Conservation (phyloP, 1,140 invertebrate genomes). For the Drosophila orosa region DNA sequence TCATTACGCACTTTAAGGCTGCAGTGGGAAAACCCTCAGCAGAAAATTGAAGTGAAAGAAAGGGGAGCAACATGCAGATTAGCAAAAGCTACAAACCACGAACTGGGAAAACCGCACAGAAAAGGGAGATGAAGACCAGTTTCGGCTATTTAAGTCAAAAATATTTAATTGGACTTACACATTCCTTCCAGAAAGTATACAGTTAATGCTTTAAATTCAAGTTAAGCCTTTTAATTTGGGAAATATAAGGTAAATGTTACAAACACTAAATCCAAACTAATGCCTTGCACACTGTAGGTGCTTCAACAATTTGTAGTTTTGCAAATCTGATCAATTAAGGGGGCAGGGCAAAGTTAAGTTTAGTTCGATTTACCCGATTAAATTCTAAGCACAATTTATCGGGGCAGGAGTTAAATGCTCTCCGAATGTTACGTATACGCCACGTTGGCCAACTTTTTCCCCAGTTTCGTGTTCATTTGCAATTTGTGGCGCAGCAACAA, state of each 20-base stretch:
- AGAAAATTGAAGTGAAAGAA: slow-evolving; percentile 15
- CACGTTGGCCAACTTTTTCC: slow-evolving; percentile 58
- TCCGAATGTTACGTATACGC: slow-evolving; percentile 60
- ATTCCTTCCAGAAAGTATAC: not conserved
- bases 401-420: slow-evolving; percentile 59
- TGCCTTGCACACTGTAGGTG: not conserved
- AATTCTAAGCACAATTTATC: slow-evolving; percentile 74
- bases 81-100: slow-evolving; percentile 4
- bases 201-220: not conserved
- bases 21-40: slow-evolving; percentile 1
- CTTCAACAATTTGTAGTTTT: slow-evolving; percentile 5
- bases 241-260: not conserved
- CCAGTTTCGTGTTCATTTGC: slow-evolving; percentile 78
- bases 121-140: not conserved
- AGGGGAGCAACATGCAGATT: slow-evolving; percentile 18
- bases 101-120: slow-evolving; percentile 13
- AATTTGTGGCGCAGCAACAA: slow-evolving; percentile 72
- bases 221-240: not conserved
- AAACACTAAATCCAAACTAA: not conserved
- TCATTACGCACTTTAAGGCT: slow-evolving; percentile 47
- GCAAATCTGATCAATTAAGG: slow-evolving; percentile 59
- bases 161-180: slow-evolving; percentile 1
- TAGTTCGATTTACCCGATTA: slow-evolving; percentile 70
- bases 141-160: slow-evolving; percentile 1
- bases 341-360: not conserved